Base-by-base conservation (phyloP, 2,888 invertebrate genomes). In the Entomobrya proxima region DNA sequence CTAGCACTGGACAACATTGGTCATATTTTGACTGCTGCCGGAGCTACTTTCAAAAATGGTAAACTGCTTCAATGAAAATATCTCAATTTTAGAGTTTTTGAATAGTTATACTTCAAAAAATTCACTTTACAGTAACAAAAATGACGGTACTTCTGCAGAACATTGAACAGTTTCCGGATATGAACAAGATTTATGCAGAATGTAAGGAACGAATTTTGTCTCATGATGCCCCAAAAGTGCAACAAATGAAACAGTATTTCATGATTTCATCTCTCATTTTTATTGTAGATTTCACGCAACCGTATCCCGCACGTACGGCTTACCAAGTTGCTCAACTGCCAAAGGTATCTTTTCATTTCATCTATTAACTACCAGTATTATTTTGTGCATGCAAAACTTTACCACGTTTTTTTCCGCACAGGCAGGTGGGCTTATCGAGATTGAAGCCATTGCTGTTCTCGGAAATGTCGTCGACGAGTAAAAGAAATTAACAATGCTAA, bases 141-240 rank as follows among this genome's bases (percentile, higher is more conserved):
- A 95, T 95, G 40, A 98, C 97, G 0, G 94, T 98, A 37, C 94
- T 97, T 83, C 92, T 98, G 2, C 94, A 94, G 84, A 95, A 96
- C 91, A 95, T 98, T 69, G 94, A 95, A 79, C 96, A 97, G 92
- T 98, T 96, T 92, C 93, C 93, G 61, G 93, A 93, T 3, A 95
- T 98, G 75, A 98, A 98, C 92, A 94, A 95, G 90, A 94, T 96
- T 61, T 98, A 98, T 92, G 94, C 95, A 90, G 94, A 95, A 93
- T 96, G 97, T 97, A 92, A 94, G 94, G 91, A n/a, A 72, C 32
- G 18, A 30, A n/a, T 6, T 32, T 35, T 24, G 7, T 75, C 40
- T 44, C 44, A 40, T 3, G 7, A n/a, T 37, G 40, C 61, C 44
- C 44, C 72, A 15, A 61, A 24, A 2, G n/a, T n/a, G n/a, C n/a